phyloP scores from a whole-genome alignment of 2,888 invertebrate genomes.

The Dioctria linearis region DNA sequence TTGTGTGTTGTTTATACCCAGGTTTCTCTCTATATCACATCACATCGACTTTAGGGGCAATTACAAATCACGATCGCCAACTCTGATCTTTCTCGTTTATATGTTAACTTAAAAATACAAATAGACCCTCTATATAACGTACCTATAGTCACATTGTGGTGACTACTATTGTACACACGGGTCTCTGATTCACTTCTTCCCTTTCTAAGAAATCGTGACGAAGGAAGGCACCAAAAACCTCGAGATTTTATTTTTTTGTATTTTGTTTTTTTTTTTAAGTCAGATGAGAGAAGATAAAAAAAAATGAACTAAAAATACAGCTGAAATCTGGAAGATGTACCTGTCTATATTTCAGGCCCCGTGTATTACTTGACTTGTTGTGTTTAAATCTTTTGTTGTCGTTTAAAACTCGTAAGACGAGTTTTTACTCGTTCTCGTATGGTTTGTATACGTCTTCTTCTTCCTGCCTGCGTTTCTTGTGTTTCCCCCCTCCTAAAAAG shows the following conservation, averaged over 20 bases:
- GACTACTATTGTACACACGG: too few relatives aligned
- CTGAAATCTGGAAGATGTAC: conserved; percentile 49
- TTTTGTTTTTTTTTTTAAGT: conserved; percentile 1
- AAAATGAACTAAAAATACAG: neutral
- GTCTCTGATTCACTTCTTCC: conserved; percentile 27
- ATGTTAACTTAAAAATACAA: neutral
- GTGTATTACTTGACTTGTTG: conserved; percentile 34
- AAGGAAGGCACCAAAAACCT: conserved; percentile 23
- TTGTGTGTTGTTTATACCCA: neutral
- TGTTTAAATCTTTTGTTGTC: conserved; percentile 37
- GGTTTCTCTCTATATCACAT: too few relatives aligned
- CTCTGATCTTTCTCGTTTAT: conserved; percentile 44
- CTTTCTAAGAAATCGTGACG: conserved; percentile 38
- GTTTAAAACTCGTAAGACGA: conserved; percentile 49
- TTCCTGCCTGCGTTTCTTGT: too few relatives aligned
- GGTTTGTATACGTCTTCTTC: neutral
- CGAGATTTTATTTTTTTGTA: neutral
- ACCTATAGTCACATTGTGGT: too few relatives aligned
- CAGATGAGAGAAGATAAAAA: conserved; percentile 12
- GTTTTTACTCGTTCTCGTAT: conserved; percentile 37
- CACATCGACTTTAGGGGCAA: neutral
- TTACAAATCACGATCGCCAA: conserved; percentile 44
- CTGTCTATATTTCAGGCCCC: conserved; percentile 41
- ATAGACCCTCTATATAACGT: too few relatives aligned
- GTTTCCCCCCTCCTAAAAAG: too few relatives aligned